phyloP scores from a whole-genome alignment of 92 coral and sea anemone species.

The Porites evermanni region DNA sequence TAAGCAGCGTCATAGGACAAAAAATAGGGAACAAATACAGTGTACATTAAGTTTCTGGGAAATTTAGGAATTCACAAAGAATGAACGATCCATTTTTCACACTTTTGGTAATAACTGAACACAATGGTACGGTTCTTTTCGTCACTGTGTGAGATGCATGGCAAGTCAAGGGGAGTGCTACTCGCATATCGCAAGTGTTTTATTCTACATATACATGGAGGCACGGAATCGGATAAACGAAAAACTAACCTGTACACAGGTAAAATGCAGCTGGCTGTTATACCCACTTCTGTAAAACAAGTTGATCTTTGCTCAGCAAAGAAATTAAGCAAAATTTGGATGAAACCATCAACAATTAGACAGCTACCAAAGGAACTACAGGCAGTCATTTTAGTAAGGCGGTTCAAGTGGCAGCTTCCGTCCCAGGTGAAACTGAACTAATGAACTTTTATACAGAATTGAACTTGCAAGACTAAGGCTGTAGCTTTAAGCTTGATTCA shows the following conservation, averaged over 20 bases:
- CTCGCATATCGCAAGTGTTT: slow-evolving; percentile 60
- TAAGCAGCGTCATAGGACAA: slow-evolving; percentile 26
- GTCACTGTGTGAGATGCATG: slow-evolving; percentile 47
- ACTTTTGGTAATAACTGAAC: slow-evolving; percentile 40
- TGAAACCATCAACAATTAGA: slow-evolving; percentile 21
- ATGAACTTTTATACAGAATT: too few species aligned
- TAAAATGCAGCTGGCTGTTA: slow-evolving; percentile 13
- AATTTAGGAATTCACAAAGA: slow-evolving; percentile 47
- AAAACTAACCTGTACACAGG: slow-evolving; percentile 37
- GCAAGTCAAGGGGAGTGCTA: slow-evolving; percentile 59
- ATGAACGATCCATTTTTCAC: slow-evolving; percentile 33
- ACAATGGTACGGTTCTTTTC: slow-evolving; percentile 25
- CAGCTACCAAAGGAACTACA: neutral
- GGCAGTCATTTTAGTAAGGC: too few species aligned
- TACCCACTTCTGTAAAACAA: slow-evolving; percentile 18
- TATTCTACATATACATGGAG: slow-evolving; percentile 58
- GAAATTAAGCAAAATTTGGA: slow-evolving; percentile 44
- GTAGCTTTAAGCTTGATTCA: too few species aligned
- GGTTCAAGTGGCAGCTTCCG: too few species aligned
- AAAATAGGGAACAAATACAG: slow-evolving; percentile 21
- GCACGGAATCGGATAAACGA: slow-evolving; percentile 28
- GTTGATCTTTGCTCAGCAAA: slow-evolving; percentile 44
- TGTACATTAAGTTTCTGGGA: slow-evolving; percentile 6
- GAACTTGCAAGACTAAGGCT: too few species aligned
- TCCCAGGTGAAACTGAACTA: too few species aligned